These are phyloP conservation scores for Nycteola revayana DNA, from an alignment of 2,888 invertebrate genomes.

Conservation along the genomic window DNA sequence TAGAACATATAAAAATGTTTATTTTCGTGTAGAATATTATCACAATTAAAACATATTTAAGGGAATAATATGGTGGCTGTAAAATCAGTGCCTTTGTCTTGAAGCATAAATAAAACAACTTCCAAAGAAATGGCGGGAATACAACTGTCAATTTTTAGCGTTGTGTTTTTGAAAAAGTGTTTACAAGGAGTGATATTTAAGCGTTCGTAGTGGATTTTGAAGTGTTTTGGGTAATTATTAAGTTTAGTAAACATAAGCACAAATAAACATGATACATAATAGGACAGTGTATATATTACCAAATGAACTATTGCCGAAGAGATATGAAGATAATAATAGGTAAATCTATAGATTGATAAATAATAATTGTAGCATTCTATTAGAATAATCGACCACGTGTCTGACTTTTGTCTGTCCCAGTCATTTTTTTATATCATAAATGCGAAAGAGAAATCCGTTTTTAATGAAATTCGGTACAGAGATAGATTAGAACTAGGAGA, in stretches of 20 bases:
- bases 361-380: no score
- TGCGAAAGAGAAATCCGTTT: no score
- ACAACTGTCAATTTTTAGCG: not conserved
- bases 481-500: no score
- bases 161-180: conserved; percentile 14
- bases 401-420: no score
- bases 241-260: no score
- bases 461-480: no score
- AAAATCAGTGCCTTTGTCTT: conserved; percentile 21
- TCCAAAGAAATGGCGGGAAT: conserved; percentile 6
- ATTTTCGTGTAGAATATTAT: conserved; percentile 32
- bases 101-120: conserved; percentile 15
- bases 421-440: no score
- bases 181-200: conserved; percentile 7
- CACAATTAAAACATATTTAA: no score
- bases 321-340: conserved; percentile 68
- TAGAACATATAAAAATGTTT: no score
- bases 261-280: conserved; percentile 66
- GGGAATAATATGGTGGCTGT: conserved; percentile 19
- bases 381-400: no score
- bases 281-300: conserved; percentile 75
- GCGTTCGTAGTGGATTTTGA: conserved; percentile 4
- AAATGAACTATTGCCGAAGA: conserved; percentile 73
- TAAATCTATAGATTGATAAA: no score
- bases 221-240: conserved; percentile 17